These are phyloP conservation scores for Sesamia nonagrioides DNA, from an alignment of 1,140 invertebrate genomes.

Conservation along the genomic window DNA sequence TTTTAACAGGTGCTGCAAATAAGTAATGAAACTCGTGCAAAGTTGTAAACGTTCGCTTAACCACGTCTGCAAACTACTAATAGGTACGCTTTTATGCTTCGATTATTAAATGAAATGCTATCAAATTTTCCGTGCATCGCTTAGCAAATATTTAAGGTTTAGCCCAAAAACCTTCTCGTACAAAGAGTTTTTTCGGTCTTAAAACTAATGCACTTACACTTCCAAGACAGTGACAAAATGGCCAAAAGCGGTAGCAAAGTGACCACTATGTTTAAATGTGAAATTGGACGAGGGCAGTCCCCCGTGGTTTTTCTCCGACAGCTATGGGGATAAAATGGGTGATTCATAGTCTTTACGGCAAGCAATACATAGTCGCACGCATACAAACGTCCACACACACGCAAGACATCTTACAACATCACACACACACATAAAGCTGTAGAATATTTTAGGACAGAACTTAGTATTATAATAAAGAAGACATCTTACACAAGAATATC, in stretches of 20 bases:
- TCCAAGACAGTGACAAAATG: constrained; percentile 13
- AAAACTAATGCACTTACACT: constrained; percentile 1
- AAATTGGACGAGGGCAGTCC: constrained; percentile 16
- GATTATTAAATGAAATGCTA: not conserved
- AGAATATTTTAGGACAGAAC: not conserved
- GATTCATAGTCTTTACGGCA: constrained; percentile 17
- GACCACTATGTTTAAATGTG: constrained; percentile 26
- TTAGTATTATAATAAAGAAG: not conserved
- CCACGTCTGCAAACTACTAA: too few species aligned
- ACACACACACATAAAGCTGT: not conserved
- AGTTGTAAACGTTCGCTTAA: not conserved
- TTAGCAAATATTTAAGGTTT: not conserved
- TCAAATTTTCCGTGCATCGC: not conserved
- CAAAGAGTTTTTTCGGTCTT: not conserved
- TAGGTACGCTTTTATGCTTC: too few species aligned
- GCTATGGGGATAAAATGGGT: constrained; percentile 2
- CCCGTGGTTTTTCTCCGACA: constrained; percentile 15
- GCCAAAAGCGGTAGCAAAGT: constrained; percentile 2
- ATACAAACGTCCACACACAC: not conserved
- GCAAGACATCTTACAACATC: not conserved
- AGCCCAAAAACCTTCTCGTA: not conserved
- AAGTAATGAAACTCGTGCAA: not conserved
- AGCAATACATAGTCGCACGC: not conserved
- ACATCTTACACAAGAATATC: not conserved
- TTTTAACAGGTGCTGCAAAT: not conserved